Conservation (phyloP, 30 jellyfish, hydroid and myxozoan genomes). For the Aurelia sp. region DNA sequence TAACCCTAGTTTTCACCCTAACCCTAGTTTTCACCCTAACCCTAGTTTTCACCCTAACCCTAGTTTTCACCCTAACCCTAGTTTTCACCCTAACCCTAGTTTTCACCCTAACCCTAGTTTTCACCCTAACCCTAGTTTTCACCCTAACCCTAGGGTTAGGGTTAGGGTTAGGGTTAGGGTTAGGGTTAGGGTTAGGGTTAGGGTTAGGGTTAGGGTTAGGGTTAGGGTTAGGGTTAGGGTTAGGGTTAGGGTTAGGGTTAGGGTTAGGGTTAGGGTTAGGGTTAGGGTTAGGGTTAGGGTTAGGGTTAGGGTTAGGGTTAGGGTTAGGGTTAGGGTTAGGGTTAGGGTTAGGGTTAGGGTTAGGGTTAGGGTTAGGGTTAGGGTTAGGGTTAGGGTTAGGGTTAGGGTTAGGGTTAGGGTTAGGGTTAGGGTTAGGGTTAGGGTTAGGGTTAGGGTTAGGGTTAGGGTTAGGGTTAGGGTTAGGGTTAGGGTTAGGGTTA, state of each 20-base stretch:
- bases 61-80: no score
- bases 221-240: conserved; percentile 52
- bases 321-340: conserved; percentile 46
- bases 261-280: conserved; percentile 32
- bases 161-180: conserved; percentile 51
- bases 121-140: no score
- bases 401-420: conserved; percentile 39
- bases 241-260: conserved; percentile 25
- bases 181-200: conserved; percentile 50
- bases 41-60: no score
- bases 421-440: conserved; percentile 4
- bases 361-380: conserved; percentile 21
- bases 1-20: no score
- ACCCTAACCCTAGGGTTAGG: no score
- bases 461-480: conserved; percentile 6
- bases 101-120: no score
- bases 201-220: conserved; percentile 54
- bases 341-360: conserved; percentile 43
- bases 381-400: conserved; percentile 33
- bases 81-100: no score
- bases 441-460: conserved; percentile 15
- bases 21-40: no score
- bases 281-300: conserved; percentile 29
- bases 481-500: conserved; percentile 10
- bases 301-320: conserved; percentile 39